These are phyloP conservation scores for Helostoma temminkii DNA, from an alignment of 2,797 vertebrate genomes.

Conservation along the genomic window DNA sequence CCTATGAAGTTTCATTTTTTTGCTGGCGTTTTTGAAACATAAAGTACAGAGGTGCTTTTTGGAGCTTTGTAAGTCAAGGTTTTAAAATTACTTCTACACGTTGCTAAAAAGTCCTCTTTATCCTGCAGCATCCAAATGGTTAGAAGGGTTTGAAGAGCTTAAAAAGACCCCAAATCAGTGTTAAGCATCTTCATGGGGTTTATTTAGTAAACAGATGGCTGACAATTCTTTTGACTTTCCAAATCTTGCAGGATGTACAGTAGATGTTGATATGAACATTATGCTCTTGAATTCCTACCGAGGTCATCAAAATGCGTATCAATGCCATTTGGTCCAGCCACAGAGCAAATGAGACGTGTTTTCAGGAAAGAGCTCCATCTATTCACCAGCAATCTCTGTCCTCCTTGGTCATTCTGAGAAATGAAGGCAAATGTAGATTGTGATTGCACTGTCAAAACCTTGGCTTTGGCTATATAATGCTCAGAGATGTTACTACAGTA, in stretches of 20 bases:
- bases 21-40: too few species aligned
- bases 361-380: constrained; percentile 97
- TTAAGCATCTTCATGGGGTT: too few species aligned
- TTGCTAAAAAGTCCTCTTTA: too few species aligned
- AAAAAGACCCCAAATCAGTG: too few species aligned
- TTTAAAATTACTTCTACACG: too few species aligned
- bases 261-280: neutral
- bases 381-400: constrained; percentile 94
- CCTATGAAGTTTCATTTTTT: too few species aligned
- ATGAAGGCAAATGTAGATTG: constrained; percentile 27
- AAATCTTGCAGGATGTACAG: too few species aligned
- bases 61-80: too few species aligned
- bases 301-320: constrained; percentile 96
- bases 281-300: constrained; percentile 79
- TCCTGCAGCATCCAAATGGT: too few species aligned
- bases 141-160: too few species aligned
- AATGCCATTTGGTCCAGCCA: constrained; percentile 92
- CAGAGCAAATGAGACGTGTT: constrained; percentile 93
- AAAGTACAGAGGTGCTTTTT: too few species aligned
- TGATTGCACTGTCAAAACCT: constrained; percentile 15
- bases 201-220: too few species aligned
- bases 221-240: neutral
- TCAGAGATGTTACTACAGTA: neutral
- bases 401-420: constrained; percentile 93
- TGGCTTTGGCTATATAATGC: neutral